phyloP scores from a whole-genome alignment of 1,140 invertebrate genomes.

The Brachionus paranguensis region DNA sequence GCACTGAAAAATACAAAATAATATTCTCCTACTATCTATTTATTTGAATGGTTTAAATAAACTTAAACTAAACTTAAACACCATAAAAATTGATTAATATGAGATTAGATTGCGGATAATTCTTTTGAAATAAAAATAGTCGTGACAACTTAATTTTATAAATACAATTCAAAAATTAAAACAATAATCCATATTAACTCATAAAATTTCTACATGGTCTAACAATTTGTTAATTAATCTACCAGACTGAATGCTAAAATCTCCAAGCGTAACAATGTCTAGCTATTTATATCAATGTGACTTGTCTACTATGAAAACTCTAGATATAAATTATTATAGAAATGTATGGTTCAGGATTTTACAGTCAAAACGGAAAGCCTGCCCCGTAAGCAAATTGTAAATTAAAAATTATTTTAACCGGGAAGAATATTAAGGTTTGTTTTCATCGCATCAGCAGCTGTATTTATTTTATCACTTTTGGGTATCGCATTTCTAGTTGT shows the following conservation, averaged over 20 bases:
- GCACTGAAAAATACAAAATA: too few relatives aligned
- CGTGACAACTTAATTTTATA: too few relatives aligned
- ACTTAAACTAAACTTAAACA: too few relatives aligned
- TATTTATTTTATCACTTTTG: background rate
- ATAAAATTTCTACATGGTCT: background rate
- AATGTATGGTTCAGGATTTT: background rate
- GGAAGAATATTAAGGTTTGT: background rate
- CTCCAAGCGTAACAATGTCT: background rate
- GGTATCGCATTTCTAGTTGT: background rate
- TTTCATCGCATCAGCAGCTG: background rate
- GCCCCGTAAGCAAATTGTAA: background rate
- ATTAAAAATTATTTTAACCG: background rate
- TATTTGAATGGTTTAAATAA: too few relatives aligned
- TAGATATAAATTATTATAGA: background rate
- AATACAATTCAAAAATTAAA: too few relatives aligned
- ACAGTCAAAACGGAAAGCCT: background rate
- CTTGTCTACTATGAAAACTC: background rate
- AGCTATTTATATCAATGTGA: background rate
- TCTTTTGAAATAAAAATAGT: too few relatives aligned
- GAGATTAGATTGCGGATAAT: too few relatives aligned
- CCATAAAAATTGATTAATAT: too few relatives aligned
- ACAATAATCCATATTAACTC: background rate
- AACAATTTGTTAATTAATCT: background rate
- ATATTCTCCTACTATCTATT: too few relatives aligned
- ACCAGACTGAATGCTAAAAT: background rate